Base-by-base conservation (phyloP, 2,113 vertebrate species). In the Gadus macrocephalus region DNA sequence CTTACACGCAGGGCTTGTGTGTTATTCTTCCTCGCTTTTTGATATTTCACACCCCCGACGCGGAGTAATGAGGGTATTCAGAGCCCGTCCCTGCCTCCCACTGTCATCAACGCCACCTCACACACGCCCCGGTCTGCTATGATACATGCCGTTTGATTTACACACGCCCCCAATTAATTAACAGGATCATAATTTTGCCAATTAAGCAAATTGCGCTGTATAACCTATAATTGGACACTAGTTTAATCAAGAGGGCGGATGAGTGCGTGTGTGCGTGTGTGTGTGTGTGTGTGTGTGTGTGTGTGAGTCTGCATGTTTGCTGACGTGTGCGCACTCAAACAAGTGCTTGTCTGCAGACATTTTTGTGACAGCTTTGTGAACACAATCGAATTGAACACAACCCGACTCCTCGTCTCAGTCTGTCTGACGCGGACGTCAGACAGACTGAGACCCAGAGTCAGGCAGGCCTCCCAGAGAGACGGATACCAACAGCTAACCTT, bases 151-250 rank as follows among this genome's bases (percentile, higher is more conserved):
- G 58, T 15, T 19, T 15, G 42, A 49, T 58, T 17, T 6, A 19
- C 73, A 35, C 68, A 20, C 9, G 17, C 19, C 61, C 66, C 64
- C 63, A 55, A 17, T 58, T 76, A 73, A 73, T 83, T 74, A 78
- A 74, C 28, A 25, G 69, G 22, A 71, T 64, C 68, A 35, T 69
- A 75, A 76, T 79, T 75, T 67, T 68, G 53, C 16, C 58, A 71
- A 73, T 78, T 75, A 73, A 73, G 56, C 61, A 61, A 72, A 79
- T 70, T 31, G 53, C 70, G 71, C 66, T 55, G 28, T 78, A 73
- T 68, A 66, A 64, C 35, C 64, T 66, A 38, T 78, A 79, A 72
- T 71, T 83, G 70, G 71, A 74, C 60, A 63, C 64, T 71, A 75
- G 71, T 62, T 53, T 28, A 72, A 68, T 67, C 66, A 77, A 27